A percentile compares a stretch with the other conserved stretches of the same genome.
Evolutionary conservation across 2,113 vertebrate species (phyloP).

Genomic region (Hemiscyllium ocellatum): DNA sequence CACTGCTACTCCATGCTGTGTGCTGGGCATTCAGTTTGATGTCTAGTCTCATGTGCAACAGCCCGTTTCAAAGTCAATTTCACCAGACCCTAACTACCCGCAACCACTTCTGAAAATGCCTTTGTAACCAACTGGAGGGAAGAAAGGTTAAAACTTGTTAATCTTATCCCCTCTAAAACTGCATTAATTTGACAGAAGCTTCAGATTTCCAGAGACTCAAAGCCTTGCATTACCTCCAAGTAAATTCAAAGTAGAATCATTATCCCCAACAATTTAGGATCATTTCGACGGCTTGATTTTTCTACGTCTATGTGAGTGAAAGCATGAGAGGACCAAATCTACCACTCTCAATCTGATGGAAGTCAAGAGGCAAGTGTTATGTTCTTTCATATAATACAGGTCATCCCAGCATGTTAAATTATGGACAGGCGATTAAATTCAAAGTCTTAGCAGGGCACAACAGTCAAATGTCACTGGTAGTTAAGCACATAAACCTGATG

Average conservation of each 20-base stretch:
- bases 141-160: neutral
- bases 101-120: neutral
- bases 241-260: neutral
- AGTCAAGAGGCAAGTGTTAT: neutral
- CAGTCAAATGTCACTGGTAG: neutral
- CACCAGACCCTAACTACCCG: neutral
- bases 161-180: neutral
- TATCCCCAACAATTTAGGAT: neutral
- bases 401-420: neutral
- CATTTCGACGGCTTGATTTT: neutral
- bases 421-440: neutral
- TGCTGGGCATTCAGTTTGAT: neutral
- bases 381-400: neutral
- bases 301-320: neutral
- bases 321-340: too few species aligned
- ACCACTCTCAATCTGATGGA: neutral
- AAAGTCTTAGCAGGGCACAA: neutral
- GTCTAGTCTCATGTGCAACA: neutral
- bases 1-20: neutral
- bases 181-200: too few species aligned
- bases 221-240: neutral
- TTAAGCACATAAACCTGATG: neutral
- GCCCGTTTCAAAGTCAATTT: neutral
- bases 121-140: neutral
- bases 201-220: neutral